Evolutionary conservation across 2,113 vertebrate species (phyloP).

Genomic region (Trematocara unimaculatum): DNA sequence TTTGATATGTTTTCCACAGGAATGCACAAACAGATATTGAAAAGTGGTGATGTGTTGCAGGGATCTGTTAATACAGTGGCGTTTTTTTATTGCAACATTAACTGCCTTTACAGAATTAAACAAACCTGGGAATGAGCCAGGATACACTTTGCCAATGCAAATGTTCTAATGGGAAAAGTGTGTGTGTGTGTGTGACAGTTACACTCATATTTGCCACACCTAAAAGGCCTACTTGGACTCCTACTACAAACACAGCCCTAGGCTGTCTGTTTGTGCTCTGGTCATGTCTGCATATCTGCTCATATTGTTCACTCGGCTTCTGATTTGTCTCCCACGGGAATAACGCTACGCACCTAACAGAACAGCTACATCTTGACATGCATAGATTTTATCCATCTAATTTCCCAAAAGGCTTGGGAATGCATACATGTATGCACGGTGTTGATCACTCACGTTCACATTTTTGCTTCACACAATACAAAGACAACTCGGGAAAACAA

Average conservation of each 20-base stretch:
- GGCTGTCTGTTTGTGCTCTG: constrained; percentile 44
- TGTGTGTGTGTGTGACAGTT: constrained; percentile 40
- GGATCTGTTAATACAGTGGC: not conserved
- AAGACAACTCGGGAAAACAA: constrained; percentile 9
- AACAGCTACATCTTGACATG: constrained; percentile 45
- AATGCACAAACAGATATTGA: not conserved
- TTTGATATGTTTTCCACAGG: not conserved
- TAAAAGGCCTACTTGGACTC: constrained; percentile 45
- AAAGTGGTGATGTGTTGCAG: not conserved
- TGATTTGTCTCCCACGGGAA: constrained; percentile 50
- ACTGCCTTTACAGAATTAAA: constrained; percentile 7
- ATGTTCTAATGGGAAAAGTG: constrained; percentile 45
- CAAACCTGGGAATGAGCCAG: constrained; percentile 55
- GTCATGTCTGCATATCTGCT: constrained; percentile 45
- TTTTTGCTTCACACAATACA: not conserved
- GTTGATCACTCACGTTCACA: constrained; percentile 8
- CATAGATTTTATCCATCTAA: constrained; percentile 46
- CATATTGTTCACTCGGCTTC: constrained; percentile 13
- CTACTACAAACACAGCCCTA: constrained; percentile 39
- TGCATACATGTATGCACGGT: constrained; percentile 16
- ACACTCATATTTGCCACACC: constrained; percentile 37
- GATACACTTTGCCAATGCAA: constrained; percentile 52
- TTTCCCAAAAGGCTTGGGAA: constrained; percentile 44
- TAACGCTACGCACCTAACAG: constrained; percentile 23
- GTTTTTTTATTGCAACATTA: not conserved